Conservation (phyloP, 1,140 invertebrate species). For the Drosophila insularis region DNA sequence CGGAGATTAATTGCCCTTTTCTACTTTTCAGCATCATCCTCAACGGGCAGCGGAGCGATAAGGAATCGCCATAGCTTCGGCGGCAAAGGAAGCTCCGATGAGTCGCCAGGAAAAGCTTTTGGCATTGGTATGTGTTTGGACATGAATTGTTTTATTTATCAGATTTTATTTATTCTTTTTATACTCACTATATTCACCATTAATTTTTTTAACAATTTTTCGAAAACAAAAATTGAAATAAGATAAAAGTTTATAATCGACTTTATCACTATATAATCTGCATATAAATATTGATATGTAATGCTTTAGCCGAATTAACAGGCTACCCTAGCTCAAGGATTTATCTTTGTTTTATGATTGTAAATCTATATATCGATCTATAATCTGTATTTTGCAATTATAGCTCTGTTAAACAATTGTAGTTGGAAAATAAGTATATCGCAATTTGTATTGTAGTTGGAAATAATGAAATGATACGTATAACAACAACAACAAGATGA, state of each 20-base stretch:
- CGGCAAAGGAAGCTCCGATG: slow-evolving; percentile 77
- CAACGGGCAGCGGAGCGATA: slow-evolving; percentile 48
- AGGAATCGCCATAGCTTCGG: slow-evolving; percentile 80
- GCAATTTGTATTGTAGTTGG: slow-evolving; percentile 25
- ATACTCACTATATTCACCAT: slow-evolving; percentile 55
- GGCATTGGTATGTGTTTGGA: slow-evolving; percentile 88
- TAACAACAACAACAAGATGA: slow-evolving; percentile 58
- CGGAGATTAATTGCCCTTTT: not conserved
- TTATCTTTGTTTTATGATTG: slow-evolving; percentile 60
- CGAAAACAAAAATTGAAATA: slow-evolving; percentile 39
- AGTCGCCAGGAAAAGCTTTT: slow-evolving; percentile 86
- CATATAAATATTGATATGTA: slow-evolving; percentile 68
- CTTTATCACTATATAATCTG: slow-evolving; percentile 48
- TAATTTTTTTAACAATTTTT: slow-evolving; percentile 66
- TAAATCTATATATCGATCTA: slow-evolving; percentile 5
- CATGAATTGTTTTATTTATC: slow-evolving; percentile 29
- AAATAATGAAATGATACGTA: slow-evolving; percentile 11
- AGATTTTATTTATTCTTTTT: slow-evolving; percentile 22
- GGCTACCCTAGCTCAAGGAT: slow-evolving; percentile 66
- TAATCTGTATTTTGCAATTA: slow-evolving; percentile 5
- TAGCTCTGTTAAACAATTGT: not conserved
- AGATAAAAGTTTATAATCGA: slow-evolving; percentile 59
- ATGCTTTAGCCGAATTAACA: slow-evolving; percentile 27
- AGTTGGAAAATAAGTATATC: not conserved
- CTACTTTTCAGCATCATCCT: slow-evolving; percentile 42